These are phyloP conservation scores for Andinoacara biseriatus DNA, from an alignment of 2,113 vertebrate species.

Conservation along the genomic window DNA sequence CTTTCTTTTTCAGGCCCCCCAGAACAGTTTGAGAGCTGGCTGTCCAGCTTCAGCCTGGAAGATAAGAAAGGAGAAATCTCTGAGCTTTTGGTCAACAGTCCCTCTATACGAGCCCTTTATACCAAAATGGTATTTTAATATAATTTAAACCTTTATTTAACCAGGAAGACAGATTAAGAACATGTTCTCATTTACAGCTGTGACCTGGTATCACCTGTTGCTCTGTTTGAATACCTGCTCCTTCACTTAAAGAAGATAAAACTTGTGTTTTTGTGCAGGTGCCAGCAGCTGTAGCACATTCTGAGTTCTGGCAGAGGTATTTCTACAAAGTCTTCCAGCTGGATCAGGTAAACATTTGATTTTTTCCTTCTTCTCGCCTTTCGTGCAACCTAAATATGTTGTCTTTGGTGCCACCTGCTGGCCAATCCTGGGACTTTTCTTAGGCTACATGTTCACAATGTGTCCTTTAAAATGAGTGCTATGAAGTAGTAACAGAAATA, in stretches of 20 bases:
- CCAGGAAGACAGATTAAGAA: no score
- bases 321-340: conserved; percentile 96
- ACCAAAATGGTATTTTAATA: conserved; percentile 90
- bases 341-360: conserved; percentile 85
- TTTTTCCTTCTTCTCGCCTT: neutral
- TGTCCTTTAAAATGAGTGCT: neutral
- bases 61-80: conserved; percentile 93
- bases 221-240: neutral
- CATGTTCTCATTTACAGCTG: no score
- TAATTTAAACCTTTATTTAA: no score
- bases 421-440: neutral
- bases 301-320: conserved; percentile 97
- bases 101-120: conserved; percentile 94
- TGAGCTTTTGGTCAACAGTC: conserved; percentile 90
- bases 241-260: neutral
- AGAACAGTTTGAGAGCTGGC: conserved; percentile 91
- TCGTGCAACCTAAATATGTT: neutral
- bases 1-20: conserved; percentile 82
- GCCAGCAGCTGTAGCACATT: conserved; percentile 92
- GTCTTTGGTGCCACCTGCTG: conserved; percentile 63
- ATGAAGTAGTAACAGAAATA: neutral
- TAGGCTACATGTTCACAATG: neutral
- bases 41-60: conserved; percentile 87
- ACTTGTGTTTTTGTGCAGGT: conserved; percentile 79
- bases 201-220: conserved; percentile 83